Evolutionary conservation across 2,797 vertebrate genomes (phyloP), one percentile per base, ranked within the genome.

Genomic region (Hippocampus kuda): DNA sequence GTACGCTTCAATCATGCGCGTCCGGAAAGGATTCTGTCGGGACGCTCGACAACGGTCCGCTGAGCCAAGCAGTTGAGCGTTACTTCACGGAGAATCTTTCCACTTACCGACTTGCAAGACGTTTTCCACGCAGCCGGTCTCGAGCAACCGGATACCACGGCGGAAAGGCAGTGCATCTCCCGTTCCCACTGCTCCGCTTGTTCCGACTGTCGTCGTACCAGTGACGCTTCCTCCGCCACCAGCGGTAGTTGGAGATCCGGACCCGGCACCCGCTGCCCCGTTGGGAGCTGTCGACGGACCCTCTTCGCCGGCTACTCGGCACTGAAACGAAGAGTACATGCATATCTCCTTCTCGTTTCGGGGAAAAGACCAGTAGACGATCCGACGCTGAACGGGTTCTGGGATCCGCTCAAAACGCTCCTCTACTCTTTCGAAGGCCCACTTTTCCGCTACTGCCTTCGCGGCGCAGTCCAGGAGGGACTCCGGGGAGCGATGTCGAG

Each of bases 51-150:
- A 48, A 46, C 68, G 16, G 65, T 80, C 38, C 7, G 1, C 6
- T 38, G 46, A 42, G 72, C 68, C 67, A 41, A 44, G 66, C 49
- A 62, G 59, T 68, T 70, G 66, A 46, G 42, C 53, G 53, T 74
- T 51, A 7, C 4, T 56, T 60, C 65, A 1, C 59, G 0, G 46
- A 2, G 65, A 66, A 70, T 57, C n/a, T 26, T 63, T 59, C 71
- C 75, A 97, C 96, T 95, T 90, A 98, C 96, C 96, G 88, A 98
- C 95, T 98, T 98, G 96, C 86, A 97, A 93, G 76, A 96, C 95
- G 89, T 94, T 98, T 83, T 98, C 95, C 91, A 98, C 96, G 75
- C 94, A 94, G 83, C 95, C 95, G 74, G 92, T 96, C 88, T 98
- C 95, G 75, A 98, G 93, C 79, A 98, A 92, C 81, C 93, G 91